Base-by-base conservation (phyloP, 2,888 invertebrate genomes). In the Thyatira batis region DNA sequence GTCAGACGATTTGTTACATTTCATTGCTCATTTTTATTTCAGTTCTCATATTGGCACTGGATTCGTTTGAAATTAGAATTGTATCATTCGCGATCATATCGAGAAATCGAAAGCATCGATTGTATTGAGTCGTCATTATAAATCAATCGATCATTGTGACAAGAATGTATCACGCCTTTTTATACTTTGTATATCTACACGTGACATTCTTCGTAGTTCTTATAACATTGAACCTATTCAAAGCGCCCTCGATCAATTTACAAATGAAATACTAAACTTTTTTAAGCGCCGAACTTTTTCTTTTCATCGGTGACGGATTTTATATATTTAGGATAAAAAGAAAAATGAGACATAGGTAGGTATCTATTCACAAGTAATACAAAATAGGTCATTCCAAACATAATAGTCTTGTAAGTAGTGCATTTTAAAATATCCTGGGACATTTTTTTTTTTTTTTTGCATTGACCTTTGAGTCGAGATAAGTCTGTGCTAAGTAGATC, bases 1-100 rank as follows among this genome's bases (percentile, higher is more conserved):
- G 61, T 49, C 54, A 30, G 52, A 9, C 57, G 51, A 63, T 61
- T 60, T 61, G 60, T 63, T 60, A 56, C 51, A 30, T 45, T 25
- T 30, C 46, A 48, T 10, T 20, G 44, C n/a, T 27, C 28, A 44
- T 49, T 44, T 39, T 39, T 39, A 39, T 39, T 39, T 39, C 33
- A 33, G 11, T 13, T 39, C 17, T 39, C 39, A n/a, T 39, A n/a
- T 39, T 39, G 39, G 39, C 39, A 39, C 33, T 39, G 11, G 39
- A 39, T 39, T 48, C 45, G 23, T 13, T 46, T 25, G 44, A 25
- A 50, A 50, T 44, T 43, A 43, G 28, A 50, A 39, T 39, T 39
- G 17, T 39, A 33, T 33, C 2, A 39, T 17, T 39, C 33, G 33
- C 11, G 8, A 1, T 33, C 33, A n/a, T 1, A 5, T 33, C 33